A percentile compares a stretch with the other conserved stretches of the same genome.
Conservation (phyloP, 2,888 invertebrate genomes). For the Limnephilus auricula region DNA sequence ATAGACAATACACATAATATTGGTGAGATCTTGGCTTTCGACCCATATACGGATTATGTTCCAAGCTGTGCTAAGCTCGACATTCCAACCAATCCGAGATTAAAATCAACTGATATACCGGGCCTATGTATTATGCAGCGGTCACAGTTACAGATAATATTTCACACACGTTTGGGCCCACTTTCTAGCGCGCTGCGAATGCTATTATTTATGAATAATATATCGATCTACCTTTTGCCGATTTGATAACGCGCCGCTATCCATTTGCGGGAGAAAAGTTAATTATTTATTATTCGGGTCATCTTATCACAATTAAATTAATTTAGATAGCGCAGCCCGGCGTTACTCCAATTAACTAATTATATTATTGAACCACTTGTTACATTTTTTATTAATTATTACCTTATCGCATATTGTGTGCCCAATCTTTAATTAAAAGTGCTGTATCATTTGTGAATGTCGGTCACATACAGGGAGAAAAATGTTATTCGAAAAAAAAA, state of each 20-base stretch:
- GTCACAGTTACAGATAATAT: neutral
- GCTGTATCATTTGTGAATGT: neutral
- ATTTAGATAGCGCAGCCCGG: neutral
- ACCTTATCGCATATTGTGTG: neutral
- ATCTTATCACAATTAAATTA: neutral
- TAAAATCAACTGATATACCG: too few relatives aligned
- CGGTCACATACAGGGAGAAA: too few relatives aligned
- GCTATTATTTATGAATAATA: neutral
- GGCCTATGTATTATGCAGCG: neutral
- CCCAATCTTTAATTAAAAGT: neutral
- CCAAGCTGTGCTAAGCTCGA: too few relatives aligned
- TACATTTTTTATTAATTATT: neutral
- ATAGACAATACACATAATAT: too few relatives aligned
- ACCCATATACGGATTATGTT: too few relatives aligned
- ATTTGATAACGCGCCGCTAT: conserved; percentile 16
- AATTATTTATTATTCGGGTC: neutral
- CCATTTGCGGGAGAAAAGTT: conserved; percentile 9
- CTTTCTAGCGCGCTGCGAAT: neutral
- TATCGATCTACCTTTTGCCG: conserved; percentile 9
- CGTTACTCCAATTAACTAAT: neutral
- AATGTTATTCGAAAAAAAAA: too few relatives aligned
- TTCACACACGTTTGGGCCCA: neutral
- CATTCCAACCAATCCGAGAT: too few relatives aligned
- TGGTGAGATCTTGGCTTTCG: too few relatives aligned
- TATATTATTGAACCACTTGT: neutral